Evolutionary conservation across 23 tunicate species (phyloP).

Genomic region (Ciona savignyi): DNA sequence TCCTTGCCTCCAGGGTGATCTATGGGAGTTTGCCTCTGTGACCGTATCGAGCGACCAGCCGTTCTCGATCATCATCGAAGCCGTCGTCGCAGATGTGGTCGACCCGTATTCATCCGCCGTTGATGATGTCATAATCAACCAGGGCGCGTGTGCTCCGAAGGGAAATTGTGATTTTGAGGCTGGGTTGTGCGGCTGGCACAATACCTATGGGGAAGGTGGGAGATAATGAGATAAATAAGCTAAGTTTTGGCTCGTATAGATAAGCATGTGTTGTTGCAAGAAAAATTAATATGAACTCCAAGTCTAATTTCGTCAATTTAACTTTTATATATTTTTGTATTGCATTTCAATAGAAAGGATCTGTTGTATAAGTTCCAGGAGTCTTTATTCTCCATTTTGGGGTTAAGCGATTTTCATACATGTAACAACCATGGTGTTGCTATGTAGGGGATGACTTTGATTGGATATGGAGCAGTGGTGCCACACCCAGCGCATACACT

Average conservation of each 20-base stretch:
- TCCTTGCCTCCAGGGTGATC: slow-evolving; percentile 36
- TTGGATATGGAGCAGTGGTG: slow-evolving; percentile 83
- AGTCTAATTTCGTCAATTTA: no score
- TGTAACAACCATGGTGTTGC: no score
- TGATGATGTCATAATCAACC: slow-evolving; percentile 63
- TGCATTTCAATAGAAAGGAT: no score
- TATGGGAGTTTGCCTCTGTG: slow-evolving; percentile 62
- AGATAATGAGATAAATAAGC: no score
- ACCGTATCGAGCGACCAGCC: slow-evolving; percentile 31
- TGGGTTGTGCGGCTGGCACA: slow-evolving; percentile 73
- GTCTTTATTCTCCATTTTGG: no score
- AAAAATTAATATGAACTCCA: no score
- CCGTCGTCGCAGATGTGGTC: slow-evolving; percentile 26
- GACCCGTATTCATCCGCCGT: slow-evolving; percentile 59
- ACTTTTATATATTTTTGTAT: no score
- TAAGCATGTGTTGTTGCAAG: no score
- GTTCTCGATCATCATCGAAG: slow-evolving; percentile 60
- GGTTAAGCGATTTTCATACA: no score
- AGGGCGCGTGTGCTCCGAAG: slow-evolving; percentile 57
- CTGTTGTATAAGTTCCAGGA: no score
- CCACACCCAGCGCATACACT: slow-evolving; percentile 71
- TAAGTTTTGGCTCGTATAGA: no score
- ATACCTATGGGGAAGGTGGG: slow-evolving; percentile 64
- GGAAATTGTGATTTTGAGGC: slow-evolving; percentile 82
- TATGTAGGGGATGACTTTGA: slow-evolving; percentile 91